A percentile compares a stretch with the other conserved stretches of the same genome.
These are phyloP conservation scores for Gymnorhina tibicen DNA, from an alignment of 2,113 vertebrate genomes.

Conservation along the genomic window DNA sequence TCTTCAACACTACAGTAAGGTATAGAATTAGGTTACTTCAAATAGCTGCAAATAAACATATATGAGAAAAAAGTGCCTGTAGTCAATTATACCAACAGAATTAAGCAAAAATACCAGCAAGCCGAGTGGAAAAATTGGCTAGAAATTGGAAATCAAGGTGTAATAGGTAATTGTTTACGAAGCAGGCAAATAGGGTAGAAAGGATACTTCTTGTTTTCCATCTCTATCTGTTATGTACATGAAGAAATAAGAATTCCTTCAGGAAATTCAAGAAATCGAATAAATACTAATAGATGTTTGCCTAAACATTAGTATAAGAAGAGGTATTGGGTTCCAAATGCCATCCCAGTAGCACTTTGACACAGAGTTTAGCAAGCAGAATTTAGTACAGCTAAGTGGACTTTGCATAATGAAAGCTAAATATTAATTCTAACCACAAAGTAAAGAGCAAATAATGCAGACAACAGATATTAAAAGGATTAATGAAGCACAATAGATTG, in stretches of 20 bases:
- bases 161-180: neutral
- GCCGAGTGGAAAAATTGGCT: conserved; percentile 7
- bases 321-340: neutral
- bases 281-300: neutral
- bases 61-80: neutral
- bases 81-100: neutral
- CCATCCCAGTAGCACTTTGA: neutral
- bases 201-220: neutral
- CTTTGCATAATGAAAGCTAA: conserved; percentile 44
- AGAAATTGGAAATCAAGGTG: conserved; percentile 39
- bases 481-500: conserved; percentile 29
- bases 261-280: neutral
- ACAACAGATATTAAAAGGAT: conserved; percentile 37
- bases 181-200: neutral
- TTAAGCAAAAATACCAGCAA: conserved; percentile 1
- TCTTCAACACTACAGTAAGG: neutral
- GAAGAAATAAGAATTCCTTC: neutral
- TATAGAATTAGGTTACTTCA: neutral
- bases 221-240: conserved; percentile 3
- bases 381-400: neutral
- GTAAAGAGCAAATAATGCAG: conserved; percentile 45
- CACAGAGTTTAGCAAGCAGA: neutral
- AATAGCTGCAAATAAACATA: neutral
- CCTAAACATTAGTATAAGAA: neutral
- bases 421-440: conserved; percentile 46